Evolutionary conservation across 2,113 vertebrate species (phyloP).

Genomic region (Hippocampus abdominalis): DNA sequence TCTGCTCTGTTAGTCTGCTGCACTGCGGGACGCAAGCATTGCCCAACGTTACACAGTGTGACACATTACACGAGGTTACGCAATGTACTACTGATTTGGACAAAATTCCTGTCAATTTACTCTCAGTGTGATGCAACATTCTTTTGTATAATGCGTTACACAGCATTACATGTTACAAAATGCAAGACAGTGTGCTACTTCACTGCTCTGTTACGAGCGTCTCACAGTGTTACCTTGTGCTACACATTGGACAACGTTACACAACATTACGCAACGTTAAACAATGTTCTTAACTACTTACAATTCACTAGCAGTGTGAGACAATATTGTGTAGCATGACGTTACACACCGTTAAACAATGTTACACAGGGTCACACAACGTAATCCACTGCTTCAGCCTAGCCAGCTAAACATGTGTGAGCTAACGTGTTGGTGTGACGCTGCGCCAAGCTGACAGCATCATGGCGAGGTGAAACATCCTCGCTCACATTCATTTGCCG

Average conservation of each 20-base stretch:
- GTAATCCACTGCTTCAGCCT: background rate
- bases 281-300: no score
- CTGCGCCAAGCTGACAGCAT: background rate
- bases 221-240: no score
- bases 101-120: no score
- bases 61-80: background rate
- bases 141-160: background rate
- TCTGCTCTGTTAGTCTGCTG: conserved; percentile 67
- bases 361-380: background rate
- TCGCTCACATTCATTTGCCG: background rate
- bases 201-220: no score
- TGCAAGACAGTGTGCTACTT: background rate
- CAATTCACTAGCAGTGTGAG: background rate
- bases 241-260: no score
- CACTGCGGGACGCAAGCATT: conserved; percentile 50
- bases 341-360: background rate
- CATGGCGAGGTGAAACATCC: conserved; percentile 6
- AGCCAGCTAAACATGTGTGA: background rate
- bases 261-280: no score
- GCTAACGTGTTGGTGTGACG: background rate
- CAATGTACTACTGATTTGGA: background rate
- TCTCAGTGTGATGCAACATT: no score
- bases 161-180: background rate
- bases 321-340: background rate
- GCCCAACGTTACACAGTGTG: background rate